Conservation (phyloP, 2,888 invertebrate genomes). For the Hemistola chrysoprasaria region DNA sequence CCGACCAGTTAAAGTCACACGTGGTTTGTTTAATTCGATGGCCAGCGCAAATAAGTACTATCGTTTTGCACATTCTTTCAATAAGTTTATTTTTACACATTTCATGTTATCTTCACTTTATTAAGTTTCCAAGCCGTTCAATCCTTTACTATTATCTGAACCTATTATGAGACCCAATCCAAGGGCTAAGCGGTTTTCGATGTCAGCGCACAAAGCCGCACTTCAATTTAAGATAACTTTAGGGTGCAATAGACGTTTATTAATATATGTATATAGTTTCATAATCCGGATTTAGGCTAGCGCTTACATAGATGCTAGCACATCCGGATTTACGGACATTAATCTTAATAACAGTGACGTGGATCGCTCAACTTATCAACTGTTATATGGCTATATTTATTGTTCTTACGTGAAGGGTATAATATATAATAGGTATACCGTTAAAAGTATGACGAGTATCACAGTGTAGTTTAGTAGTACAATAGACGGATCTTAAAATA, state of each 20-base stretch:
- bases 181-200: conserved; percentile 39
- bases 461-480: too few species aligned
- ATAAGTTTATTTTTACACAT: too few species aligned
- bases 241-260: conserved; percentile 54
- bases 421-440: too few species aligned
- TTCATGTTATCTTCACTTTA: too few species aligned
- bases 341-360: conserved; percentile 11
- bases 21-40: too few species aligned
- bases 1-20: too few species aligned
- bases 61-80: too few species aligned
- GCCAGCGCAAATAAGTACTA: too few species aligned
- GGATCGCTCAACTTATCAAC: conserved; percentile 11
- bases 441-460: too few species aligned
- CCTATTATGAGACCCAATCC: conserved; percentile 33
- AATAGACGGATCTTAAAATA: too few species aligned
- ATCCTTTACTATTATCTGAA: neutral
- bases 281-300: conserved; percentile 21
- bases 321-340: conserved; percentile 8
- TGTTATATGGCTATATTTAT: neutral
- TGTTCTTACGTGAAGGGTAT: too few species aligned
- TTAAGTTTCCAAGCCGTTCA: too few species aligned
- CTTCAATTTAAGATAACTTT: conserved; percentile 61
- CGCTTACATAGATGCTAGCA: conserved; percentile 7
- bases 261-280: conserved; percentile 51
- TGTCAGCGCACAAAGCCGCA: conserved; percentile 38